Evolutionary conservation across 2,797 vertebrate species (phyloP).

Genomic region (Furcifer pardalis): DNA sequence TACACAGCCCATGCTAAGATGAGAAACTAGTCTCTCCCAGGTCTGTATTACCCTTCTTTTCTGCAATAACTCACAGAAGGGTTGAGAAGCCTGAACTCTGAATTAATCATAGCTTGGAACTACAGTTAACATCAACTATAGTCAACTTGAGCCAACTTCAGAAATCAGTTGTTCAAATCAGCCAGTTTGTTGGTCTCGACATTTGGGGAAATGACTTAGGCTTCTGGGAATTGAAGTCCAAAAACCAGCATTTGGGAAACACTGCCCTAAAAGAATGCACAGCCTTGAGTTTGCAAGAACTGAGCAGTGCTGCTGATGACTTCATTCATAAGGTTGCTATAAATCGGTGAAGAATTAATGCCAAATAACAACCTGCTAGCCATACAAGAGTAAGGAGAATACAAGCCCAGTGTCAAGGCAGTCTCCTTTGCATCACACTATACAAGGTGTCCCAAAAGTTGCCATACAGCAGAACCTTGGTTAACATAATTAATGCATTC

Average conservation of each 20-base stretch:
- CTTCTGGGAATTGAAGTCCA: too few relatives aligned
- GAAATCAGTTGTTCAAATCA: not conserved
- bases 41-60: not conserved
- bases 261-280: too few relatives aligned
- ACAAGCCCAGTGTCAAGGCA: not conserved
- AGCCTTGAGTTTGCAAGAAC: too few relatives aligned
- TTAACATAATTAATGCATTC: too few relatives aligned
- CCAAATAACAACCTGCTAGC: too few relatives aligned
- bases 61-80: not conserved
- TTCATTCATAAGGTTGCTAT: too few relatives aligned
- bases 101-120: not conserved
- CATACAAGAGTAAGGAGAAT: not conserved
- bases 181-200: not conserved
- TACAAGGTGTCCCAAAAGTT: too few relatives aligned
- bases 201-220: too few relatives aligned
- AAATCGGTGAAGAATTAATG: too few relatives aligned
- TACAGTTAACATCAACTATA: not conserved
- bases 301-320: too few relatives aligned
- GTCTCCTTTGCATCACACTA: not conserved
- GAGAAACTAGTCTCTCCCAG: not conserved
- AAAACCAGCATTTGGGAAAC: too few relatives aligned
- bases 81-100: not conserved
- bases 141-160: not conserved
- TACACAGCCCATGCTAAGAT: not conserved
- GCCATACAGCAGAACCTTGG: too few relatives aligned